Percentiles rank a stretch among this genome's conserved stretches.
Evolutionary conservation across 2,113 vertebrate species (phyloP).

Genomic region (Xenopus laevis): DNA sequence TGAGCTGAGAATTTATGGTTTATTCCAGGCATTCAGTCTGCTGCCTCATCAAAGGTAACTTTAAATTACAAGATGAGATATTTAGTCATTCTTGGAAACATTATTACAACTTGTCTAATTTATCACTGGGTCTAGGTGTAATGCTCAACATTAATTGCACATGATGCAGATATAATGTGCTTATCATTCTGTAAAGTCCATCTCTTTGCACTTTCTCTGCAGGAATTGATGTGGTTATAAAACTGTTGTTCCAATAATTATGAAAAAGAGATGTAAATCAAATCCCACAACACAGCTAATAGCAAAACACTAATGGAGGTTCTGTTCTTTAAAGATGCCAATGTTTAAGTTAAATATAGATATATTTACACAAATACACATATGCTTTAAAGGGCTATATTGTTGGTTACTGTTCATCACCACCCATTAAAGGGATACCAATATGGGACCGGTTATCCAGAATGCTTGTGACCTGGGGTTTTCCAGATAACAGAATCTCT

Average conservation of each 20-base stretch:
- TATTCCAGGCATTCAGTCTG: conserved; percentile 45
- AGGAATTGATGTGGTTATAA: conserved; percentile 13
- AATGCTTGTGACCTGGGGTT: no score
- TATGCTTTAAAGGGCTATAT: no score
- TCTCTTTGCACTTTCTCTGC: conserved; percentile 3
- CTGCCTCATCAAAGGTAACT: conserved; percentile 47
- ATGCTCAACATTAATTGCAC: conserved; percentile 40
- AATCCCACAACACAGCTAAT: no score
- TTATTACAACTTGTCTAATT: conserved; percentile 49
- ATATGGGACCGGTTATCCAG: no score
- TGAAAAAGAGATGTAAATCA: neutral
- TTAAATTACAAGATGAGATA: conserved; percentile 57
- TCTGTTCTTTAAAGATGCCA: no score
- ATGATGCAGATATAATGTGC: conserved; percentile 8
- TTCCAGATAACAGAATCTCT: no score
- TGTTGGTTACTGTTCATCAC: no score
- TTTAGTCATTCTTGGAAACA: conserved; percentile 55
- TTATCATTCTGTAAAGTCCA: neutral
- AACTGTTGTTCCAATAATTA: conserved; percentile 5
- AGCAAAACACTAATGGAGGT: no score
- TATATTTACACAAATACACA: no score
- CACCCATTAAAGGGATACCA: no score
- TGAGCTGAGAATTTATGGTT: conserved; percentile 46
- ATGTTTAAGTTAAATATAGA: no score
- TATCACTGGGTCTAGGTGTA: conserved; percentile 48